Evolutionary conservation across 2,888 invertebrate species (phyloP).

Genomic region (Thecocarcelia acutangulata): DNA sequence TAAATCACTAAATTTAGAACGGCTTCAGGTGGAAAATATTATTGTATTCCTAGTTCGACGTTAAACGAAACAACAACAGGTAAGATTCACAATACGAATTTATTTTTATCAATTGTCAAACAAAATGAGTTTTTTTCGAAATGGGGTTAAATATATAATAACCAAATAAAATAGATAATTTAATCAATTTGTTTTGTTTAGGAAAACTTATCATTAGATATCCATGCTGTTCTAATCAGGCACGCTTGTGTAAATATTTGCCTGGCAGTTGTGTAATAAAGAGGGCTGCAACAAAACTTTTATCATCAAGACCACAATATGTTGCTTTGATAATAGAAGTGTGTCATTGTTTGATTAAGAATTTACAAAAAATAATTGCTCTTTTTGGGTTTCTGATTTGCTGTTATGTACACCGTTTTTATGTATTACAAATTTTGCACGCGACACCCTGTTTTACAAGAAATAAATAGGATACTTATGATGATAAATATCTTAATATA

Average conservation of each 20-base stretch:
- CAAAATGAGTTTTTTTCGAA: neutral
- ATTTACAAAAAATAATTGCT: too few species aligned
- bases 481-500: too few species aligned
- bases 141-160: conserved; percentile 27
- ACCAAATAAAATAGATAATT: neutral
- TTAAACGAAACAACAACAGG: conserved; percentile 27
- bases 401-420: too few species aligned
- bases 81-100: conserved; percentile 2
- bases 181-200: conserved; percentile 3
- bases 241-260: neutral
- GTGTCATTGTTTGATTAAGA: too few species aligned
- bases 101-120: conserved; percentile 20
- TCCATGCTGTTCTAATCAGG: neutral
- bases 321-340: too few species aligned
- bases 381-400: too few species aligned
- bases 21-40: too few species aligned
- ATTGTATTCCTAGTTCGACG: too few species aligned
- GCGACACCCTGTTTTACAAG: too few species aligned
- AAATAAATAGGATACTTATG: too few species aligned
- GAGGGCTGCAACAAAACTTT: neutral
- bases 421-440: too few species aligned
- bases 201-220: conserved; percentile 9
- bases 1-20: neutral
- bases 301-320: too few species aligned
- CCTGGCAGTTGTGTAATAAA: neutral